Conservation (phyloP, 2,113 vertebrate genomes). For the Pelusios castaneus region DNA sequence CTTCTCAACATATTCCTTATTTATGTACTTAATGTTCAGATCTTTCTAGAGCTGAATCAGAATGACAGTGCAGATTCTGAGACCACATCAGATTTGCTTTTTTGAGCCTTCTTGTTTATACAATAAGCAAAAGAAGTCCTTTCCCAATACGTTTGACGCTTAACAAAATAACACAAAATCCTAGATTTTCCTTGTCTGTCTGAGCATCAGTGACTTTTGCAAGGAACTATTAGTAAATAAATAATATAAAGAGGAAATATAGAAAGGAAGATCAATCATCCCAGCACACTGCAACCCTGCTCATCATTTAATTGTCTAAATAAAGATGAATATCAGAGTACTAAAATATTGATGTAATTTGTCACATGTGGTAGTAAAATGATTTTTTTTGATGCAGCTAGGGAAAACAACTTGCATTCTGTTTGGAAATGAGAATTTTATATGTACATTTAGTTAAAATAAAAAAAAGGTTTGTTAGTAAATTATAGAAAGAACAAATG, state of each 20-base stretch:
- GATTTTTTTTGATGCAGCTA: slow-evolving; percentile 22
- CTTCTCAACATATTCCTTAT: neutral
- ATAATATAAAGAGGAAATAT: neutral
- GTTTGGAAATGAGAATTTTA: neutral
- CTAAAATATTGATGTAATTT: slow-evolving; percentile 39
- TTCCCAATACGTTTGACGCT: neutral
- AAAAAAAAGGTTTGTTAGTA: neutral
- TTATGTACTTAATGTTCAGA: neutral
- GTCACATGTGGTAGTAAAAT: neutral
- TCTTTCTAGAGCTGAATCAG: neutral
- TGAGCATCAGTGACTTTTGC: slow-evolving; percentile 10
- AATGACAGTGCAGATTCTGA: neutral
- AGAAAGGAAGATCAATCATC: neutral
- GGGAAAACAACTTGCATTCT: slow-evolving; percentile 12
- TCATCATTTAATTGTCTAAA: slow-evolving; percentile 37
- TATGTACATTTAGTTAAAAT: neutral
- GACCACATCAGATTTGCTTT: neutral
- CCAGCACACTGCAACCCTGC: slow-evolving; percentile 1
- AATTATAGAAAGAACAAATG: neutral
- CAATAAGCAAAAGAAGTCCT: neutral
- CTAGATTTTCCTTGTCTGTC: neutral
- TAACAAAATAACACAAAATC: neutral
- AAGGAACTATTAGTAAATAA: neutral
- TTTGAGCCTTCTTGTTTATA: neutral
- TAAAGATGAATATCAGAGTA: slow-evolving; percentile 7